Evolutionary conservation across 2,797 vertebrate species (phyloP).

Genomic region (Catharus ustulatus): DNA sequence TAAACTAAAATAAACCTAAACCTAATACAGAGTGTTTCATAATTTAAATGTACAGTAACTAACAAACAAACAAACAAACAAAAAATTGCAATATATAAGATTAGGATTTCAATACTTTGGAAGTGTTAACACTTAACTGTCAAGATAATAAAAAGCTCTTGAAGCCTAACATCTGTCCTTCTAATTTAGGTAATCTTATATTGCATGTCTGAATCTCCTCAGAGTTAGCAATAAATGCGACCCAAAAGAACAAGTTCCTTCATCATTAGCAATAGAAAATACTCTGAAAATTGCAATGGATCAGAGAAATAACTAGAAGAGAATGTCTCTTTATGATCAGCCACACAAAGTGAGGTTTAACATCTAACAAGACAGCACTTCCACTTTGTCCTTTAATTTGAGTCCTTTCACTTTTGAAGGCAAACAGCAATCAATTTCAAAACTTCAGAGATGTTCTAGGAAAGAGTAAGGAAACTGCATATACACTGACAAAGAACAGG

Average conservation of each 20-base stretch:
- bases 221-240: background rate
- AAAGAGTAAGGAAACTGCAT: background rate
- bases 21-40: background rate
- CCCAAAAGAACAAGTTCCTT: background rate
- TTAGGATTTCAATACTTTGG: background rate
- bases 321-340: background rate
- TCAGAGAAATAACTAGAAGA: background rate
- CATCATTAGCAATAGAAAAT: background rate
- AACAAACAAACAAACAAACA: background rate
- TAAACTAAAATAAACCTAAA: background rate
- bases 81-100: background rate
- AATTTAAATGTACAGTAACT: background rate
- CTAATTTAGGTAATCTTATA: constrained; percentile 17
- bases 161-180: background rate
- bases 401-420: background rate
- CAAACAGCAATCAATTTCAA: background rate
- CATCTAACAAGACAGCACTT: background rate
- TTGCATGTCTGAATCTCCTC: background rate
- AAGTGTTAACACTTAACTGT: background rate
- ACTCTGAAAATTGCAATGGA: background rate
- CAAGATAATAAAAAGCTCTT: background rate
- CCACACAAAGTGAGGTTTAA: background rate
- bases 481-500: background rate
- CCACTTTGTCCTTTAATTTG: background rate
- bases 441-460: background rate